Evolutionary conservation across 2,888 invertebrate species (phyloP).

Genomic region (Tanypteryx hageni): DNA sequence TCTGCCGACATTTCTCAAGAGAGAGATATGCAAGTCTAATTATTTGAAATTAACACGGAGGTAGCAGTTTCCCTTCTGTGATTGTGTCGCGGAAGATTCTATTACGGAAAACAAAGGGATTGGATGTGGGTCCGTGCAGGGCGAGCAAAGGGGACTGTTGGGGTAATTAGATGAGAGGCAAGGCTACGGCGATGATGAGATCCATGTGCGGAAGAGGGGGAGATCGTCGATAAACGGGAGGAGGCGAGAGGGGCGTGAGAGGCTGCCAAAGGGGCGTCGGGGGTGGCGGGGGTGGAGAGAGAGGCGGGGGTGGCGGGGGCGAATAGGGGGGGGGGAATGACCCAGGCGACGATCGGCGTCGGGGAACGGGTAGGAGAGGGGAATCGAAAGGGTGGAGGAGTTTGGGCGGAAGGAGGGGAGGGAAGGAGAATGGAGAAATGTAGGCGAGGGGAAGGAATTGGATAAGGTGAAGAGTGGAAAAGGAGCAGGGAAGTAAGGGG

Average conservation of each 20-base stretch:
- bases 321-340: too few species aligned
- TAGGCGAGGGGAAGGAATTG: neutral
- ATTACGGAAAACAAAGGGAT: slow-evolving; percentile 61
- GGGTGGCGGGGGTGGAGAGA: neutral
- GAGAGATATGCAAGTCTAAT: slow-evolving; percentile 62
- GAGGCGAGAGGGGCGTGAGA: neutral
- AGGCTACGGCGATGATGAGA: neutral
- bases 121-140: slow-evolving; percentile 26
- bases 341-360: too few species aligned
- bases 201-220: neutral
- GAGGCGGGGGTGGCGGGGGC: neutral
- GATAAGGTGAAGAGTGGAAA: too few species aligned
- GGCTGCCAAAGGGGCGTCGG: neutral
- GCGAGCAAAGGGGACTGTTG: neutral
- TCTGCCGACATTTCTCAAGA: slow-evolving; percentile 45
- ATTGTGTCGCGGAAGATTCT: slow-evolving; percentile 55
- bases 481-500: too few species aligned
- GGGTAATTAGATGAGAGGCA: slow-evolving; percentile 54
- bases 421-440: neutral
- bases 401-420: neutral
- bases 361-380: neutral
- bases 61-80: slow-evolving; percentile 62
- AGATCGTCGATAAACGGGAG: slow-evolving; percentile 30
- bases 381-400: neutral
- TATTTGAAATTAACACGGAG: slow-evolving; percentile 62